Evolutionary conservation across 2,888 invertebrate genomes (phyloP).

Genomic region (Plusia festucae): DNA sequence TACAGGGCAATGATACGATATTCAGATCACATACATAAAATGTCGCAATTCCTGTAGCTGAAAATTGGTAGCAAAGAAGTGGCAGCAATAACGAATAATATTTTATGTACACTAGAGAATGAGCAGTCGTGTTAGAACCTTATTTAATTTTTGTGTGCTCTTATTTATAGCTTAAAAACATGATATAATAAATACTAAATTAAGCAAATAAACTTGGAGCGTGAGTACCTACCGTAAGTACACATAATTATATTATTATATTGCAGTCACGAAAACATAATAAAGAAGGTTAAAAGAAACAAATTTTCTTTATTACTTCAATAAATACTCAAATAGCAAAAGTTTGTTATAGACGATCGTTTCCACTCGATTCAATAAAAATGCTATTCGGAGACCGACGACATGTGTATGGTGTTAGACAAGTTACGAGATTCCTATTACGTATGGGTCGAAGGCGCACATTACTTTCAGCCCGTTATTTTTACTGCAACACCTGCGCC

Average conservation of each 20-base stretch:
- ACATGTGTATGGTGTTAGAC: slow-evolving; percentile 56
- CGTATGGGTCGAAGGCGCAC: slow-evolving; percentile 56
- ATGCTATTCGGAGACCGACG: slow-evolving; percentile 37
- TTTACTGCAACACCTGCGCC: slow-evolving; percentile 73
- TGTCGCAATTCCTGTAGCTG: not conserved
- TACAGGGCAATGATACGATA: slow-evolving; percentile 12
- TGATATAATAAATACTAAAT: not conserved
- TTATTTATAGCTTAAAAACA: not conserved
- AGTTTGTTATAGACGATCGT: slow-evolving; percentile 21
- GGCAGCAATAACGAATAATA: not conserved
- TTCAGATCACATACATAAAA: not conserved
- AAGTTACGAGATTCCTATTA: slow-evolving; percentile 62
- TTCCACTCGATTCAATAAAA: slow-evolving; percentile 37
- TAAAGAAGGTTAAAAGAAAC: slow-evolving; percentile 9
- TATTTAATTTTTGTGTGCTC: not conserved
- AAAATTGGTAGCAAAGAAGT: not conserved
- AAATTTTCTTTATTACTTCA: slow-evolving; percentile 14
- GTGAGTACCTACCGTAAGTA: no score
- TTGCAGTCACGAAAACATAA: not conserved
- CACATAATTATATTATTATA: not conserved
- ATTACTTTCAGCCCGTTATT: slow-evolving; percentile 59
- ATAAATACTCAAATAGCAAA: slow-evolving; percentile 20
- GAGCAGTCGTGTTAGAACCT: not conserved
- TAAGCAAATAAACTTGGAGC: not conserved
- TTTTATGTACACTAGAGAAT: not conserved